A percentile compares a stretch with the other conserved stretches of the same genome.
Evolutionary conservation across 2,113 vertebrate genomes (phyloP).

Genomic region (Ranitomeya variabilis): DNA sequence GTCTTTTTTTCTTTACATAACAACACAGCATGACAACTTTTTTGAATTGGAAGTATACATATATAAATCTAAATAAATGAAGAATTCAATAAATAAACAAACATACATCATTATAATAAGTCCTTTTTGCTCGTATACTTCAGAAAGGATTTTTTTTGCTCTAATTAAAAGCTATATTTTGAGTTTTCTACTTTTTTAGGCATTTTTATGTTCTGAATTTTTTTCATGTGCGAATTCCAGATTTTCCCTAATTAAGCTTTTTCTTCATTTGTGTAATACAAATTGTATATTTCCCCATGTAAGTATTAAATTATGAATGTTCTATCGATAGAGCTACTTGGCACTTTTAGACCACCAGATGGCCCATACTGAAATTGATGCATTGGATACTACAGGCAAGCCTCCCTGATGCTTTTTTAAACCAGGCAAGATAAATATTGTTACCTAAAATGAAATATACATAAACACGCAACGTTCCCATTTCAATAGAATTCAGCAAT

Average conservation of each 20-base stretch:
- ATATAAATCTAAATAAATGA: no score
- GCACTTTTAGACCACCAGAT: constrained; percentile 56
- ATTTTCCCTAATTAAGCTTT: background rate
- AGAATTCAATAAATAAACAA: no score
- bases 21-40: no score
- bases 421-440: constrained; percentile 55
- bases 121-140: no score
- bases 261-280: background rate
- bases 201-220: background rate
- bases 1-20: no score
- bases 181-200: background rate
- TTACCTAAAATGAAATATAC: constrained; percentile 44
- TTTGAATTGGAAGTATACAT: no score
- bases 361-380: constrained; percentile 57
- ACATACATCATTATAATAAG: no score
- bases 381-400: constrained; percentile 50
- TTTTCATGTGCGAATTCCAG: background rate
- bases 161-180: background rate
- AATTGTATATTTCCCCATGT: constrained; percentile 48
- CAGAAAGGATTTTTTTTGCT: no score
- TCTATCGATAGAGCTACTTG: constrained; percentile 57
- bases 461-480: constrained; percentile 22
- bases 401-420: constrained; percentile 54
- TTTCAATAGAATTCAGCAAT: constrained; percentile 15
- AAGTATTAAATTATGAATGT: constrained; percentile 55